Percentiles rank a stretch among this genome's conserved stretches.
Conservation (phyloP, 2,797 vertebrate genomes). For the Enteromius trimaculatus region DNA sequence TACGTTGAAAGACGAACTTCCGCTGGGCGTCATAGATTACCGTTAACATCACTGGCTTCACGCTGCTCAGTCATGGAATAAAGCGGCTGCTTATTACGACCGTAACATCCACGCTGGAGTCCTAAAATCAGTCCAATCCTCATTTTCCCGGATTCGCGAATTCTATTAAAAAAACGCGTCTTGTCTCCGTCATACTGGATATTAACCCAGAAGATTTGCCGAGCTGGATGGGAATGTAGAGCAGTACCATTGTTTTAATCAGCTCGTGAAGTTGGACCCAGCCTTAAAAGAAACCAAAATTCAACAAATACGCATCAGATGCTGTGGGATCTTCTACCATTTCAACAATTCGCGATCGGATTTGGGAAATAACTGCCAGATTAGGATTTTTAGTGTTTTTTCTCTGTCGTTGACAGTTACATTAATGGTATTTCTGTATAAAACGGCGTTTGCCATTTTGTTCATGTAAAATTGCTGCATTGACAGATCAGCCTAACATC, state of each 20-base stretch:
- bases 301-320: slow-evolving; percentile 16
- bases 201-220: not conserved
- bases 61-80: slow-evolving; percentile 31
- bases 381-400: not conserved
- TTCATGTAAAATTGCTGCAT: slow-evolving; percentile 5
- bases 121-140: not conserved
- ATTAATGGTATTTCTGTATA: not conserved
- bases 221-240: slow-evolving; percentile 15
- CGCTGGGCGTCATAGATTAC: slow-evolving; percentile 29
- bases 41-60: slow-evolving; percentile 26
- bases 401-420: not conserved
- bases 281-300: slow-evolving; percentile 39
- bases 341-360: not conserved
- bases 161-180: not conserved
- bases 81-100: slow-evolving; percentile 18
- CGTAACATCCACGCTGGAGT: slow-evolving; percentile 36
- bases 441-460: slow-evolving; percentile 7
- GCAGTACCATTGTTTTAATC: slow-evolving; percentile 41
- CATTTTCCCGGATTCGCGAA: not conserved
- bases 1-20: slow-evolving; percentile 21
- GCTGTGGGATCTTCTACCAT: not conserved
- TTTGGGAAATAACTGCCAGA: not conserved
- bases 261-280: slow-evolving; percentile 43
- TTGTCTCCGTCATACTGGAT: not conserved
- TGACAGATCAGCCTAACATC: slow-evolving; percentile 1